Base-by-base conservation (phyloP, 2,113 vertebrate species). In the Meles meles region DNA sequence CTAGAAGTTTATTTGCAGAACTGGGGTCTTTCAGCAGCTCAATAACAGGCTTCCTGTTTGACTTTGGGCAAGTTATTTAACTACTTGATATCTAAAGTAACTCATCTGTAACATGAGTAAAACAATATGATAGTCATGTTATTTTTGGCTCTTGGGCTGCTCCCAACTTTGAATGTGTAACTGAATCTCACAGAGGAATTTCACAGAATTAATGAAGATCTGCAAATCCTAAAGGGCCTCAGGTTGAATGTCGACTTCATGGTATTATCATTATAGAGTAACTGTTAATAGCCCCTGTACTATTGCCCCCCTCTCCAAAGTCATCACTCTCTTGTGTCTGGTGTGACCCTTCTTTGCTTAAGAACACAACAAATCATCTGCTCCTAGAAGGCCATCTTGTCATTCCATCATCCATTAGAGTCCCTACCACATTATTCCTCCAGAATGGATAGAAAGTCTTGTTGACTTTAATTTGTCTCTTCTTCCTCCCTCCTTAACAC, bases 1-100 rank as follows among this genome's bases (percentile, higher is more conserved):
- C 77, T 57, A 91, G 76, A 96, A 94, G 97, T 98, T 98, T 98
- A 98, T 98, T 98, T 98, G 96, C 82, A 97, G 94, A 98, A 95
- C 96, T 57, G 79, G 74, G 55, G 84, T 94, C 96, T 98, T 98
- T 98, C 97, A 92, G 96, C 95, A 96, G 86, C 94, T 97, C 96
- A 96, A 65, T 97, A 96, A 96, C 71, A 72, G 65, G 85, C 93
- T 98, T 98, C 97, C 96, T 98, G 97, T 98, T 98, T 97, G 96
- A 98, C 94, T 98, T 97, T 81, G 84, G 88, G 94, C 84, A 94
- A 95, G 96, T 97, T 98, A 97, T 95, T 97, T 96, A 96, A 97
- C 97, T 90, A 93, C 42, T 95, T 88, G 20, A 88, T 97, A 98
- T 97, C 97, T 98, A 93, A 96, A 97, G 94, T 97, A 96, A 96